These are phyloP conservation scores for Macropus fuliginosus DNA, from an alignment of 2,797 vertebrate species.

Conservation along the genomic window DNA sequence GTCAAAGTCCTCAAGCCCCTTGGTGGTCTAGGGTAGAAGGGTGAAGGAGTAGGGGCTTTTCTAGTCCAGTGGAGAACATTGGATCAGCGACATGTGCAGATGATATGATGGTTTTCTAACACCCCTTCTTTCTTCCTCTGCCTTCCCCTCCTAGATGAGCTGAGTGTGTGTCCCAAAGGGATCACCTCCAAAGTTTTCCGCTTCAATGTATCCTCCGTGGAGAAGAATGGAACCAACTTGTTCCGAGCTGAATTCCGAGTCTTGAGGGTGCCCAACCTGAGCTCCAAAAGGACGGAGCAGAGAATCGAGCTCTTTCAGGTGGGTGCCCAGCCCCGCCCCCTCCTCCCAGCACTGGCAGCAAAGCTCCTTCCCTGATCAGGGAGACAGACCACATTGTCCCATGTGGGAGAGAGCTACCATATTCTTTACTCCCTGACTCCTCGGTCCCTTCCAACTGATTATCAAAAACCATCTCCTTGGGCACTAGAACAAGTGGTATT, in stretches of 20 bases:
- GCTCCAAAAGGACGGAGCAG: constrained; percentile 92
- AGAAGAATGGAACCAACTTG: constrained; percentile 94
- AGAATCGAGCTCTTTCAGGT: constrained; percentile 97
- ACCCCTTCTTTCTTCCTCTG: constrained; percentile 11
- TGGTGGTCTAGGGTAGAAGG: neutral
- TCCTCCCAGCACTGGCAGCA: too few species aligned
- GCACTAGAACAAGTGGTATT: neutral
- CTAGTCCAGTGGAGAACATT: neutral
- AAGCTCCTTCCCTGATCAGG: neutral
- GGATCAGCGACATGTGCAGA: neutral
- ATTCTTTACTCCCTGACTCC: neutral
- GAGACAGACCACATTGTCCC: neutral
- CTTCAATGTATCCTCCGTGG: constrained; percentile 93
- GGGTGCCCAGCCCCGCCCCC: constrained; percentile 61
- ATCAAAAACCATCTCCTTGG: neutral
- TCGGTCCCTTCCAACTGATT: neutral
- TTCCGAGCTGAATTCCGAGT: constrained; percentile 95
- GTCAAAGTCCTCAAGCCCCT: neutral
- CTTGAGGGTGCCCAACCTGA: constrained; percentile 90
- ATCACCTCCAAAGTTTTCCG: constrained; percentile 95
- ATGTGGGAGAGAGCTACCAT: neutral
- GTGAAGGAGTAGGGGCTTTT: neutral
- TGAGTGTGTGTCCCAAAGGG: constrained; percentile 92
- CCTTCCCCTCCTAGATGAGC: constrained; percentile 91
- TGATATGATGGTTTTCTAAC: neutral